Conservation (phyloP, 2,888 invertebrate genomes). For the Acleris literana region DNA sequence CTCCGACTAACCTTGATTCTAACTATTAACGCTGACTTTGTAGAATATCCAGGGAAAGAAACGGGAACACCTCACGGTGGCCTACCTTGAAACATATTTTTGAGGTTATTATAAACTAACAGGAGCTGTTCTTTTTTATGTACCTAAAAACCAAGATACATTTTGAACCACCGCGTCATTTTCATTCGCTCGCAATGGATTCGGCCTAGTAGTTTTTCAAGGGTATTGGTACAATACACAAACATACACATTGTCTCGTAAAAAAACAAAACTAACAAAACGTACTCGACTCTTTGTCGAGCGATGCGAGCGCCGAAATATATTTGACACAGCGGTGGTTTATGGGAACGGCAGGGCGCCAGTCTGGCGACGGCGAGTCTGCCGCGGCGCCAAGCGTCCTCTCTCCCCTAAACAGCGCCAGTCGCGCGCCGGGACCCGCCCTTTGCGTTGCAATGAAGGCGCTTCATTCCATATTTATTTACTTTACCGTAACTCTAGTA, state of each 20-base stretch:
- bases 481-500: constrained; percentile 45
- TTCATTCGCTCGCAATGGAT: no score
- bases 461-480: constrained; percentile 48
- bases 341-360: constrained; percentile 54
- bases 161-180: no score
- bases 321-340: constrained; percentile 39
- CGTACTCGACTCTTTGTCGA: no score
- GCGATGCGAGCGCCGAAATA: constrained; percentile 1
- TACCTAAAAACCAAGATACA: no score
- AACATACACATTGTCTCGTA: no score
- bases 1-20: constrained; percentile 31
- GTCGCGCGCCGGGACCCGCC: constrained; percentile 68
- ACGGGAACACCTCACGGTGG: no score
- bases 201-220: no score
- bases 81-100: no score
- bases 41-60: not conserved
- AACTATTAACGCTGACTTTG: constrained; percentile 19
- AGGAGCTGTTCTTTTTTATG: no score
- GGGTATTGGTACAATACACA: no score
- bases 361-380: constrained; percentile 68
- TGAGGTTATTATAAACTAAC: no score
- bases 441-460: constrained; percentile 64
- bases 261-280: no score
- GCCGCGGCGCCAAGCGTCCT: constrained; percentile 62
- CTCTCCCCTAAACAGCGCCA: constrained; percentile 54